Evolutionary conservation across 1,140 invertebrate species (phyloP), one percentile per base, ranked within the genome.

Genomic region (Cydia splendana): DNA sequence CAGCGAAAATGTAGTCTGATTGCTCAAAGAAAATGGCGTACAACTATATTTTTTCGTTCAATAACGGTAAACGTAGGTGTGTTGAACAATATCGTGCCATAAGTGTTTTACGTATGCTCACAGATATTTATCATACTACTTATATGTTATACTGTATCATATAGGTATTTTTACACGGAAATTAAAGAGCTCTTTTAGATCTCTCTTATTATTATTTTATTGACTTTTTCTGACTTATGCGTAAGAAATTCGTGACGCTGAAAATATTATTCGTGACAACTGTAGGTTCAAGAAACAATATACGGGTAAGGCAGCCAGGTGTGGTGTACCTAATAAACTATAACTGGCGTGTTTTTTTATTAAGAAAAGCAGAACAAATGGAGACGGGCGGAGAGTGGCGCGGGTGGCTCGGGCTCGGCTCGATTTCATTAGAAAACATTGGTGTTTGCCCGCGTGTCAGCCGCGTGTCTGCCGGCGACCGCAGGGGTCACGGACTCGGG

Each of bases 401-500:
- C 65, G 65, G 28, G 28, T 65, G 65, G 65, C 28, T 38, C 65
- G 65, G 65, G 65, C 83, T 42, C 38, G 38, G 45, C 45, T 87
- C 85, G 78, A 87, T 89, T 89, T 87, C 84, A 86, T 89, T 85
- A 85, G 83, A 85, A 80, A 87, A 84, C 77, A 79, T 81, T 76
- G 53, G 77, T 87, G 85, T 87, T 85, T 85, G 82, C 85, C 76
- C 84, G 78, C 77, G 85, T 84, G 86, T 73, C 80, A n/a, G 83
- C 53, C 83, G 83, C 82, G 85, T 87, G 87, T 76, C 83, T 77
- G 74, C 77, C 76, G 80, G 77, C 79, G 77, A 75, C 78, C 69
- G 34, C 67, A 71, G 67, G 57, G 74, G 67, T 69, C 73, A 74
- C 65, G 69, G 77, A 57, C 67, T 88, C 81, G 76, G 76, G 81